A percentile compares a stretch with the other conserved stretches of the same genome.
phyloP scores from a whole-genome alignment of 2,888 invertebrate genomes.

The Vandiemenella viatica region DNA sequence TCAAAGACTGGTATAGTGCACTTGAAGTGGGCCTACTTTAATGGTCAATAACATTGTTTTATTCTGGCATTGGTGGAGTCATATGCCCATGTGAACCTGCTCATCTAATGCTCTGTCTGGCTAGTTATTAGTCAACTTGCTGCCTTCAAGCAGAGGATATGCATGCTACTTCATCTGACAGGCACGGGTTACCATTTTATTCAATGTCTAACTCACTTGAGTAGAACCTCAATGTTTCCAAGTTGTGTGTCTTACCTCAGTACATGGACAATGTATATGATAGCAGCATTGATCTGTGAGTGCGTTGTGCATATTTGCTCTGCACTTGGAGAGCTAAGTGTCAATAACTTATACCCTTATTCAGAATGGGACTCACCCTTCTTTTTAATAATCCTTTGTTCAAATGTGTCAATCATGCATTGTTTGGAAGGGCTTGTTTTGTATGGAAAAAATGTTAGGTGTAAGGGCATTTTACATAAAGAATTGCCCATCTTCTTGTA shows the following conservation, averaged over 20 bases:
- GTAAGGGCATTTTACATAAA: conserved; percentile 14
- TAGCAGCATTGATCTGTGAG: background rate
- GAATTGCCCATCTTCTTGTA: conserved; percentile 17
- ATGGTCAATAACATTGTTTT: conserved; percentile 7
- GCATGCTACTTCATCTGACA: background rate
- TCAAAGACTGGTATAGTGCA: conserved; percentile 14
- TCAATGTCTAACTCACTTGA: conserved; percentile 3
- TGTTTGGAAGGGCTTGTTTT: conserved; percentile 14
- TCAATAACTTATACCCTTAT: conserved; percentile 1
- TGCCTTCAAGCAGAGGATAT: background rate
- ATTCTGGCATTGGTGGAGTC: conserved; percentile 6
- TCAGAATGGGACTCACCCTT: background rate
- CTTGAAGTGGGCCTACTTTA: conserved; percentile 9
- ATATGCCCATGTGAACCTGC: conserved; percentile 9
- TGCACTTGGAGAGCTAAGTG: conserved; percentile 4
- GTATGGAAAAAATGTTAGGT: conserved; percentile 13
- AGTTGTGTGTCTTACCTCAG: conserved; percentile 11
- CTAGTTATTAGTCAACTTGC: too few species aligned
- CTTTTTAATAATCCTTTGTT: conserved; percentile 1
- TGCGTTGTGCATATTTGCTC: background rate
- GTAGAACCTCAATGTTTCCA: conserved; percentile 10
- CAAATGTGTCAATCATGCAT: conserved; percentile 9
- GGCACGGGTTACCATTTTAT: conserved; percentile 4
- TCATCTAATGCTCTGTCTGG: conserved; percentile 12
- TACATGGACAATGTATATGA: background rate